Evolutionary conservation across 2,888 invertebrate genomes (phyloP).

Genomic region (Hymenopus coronatus): DNA sequence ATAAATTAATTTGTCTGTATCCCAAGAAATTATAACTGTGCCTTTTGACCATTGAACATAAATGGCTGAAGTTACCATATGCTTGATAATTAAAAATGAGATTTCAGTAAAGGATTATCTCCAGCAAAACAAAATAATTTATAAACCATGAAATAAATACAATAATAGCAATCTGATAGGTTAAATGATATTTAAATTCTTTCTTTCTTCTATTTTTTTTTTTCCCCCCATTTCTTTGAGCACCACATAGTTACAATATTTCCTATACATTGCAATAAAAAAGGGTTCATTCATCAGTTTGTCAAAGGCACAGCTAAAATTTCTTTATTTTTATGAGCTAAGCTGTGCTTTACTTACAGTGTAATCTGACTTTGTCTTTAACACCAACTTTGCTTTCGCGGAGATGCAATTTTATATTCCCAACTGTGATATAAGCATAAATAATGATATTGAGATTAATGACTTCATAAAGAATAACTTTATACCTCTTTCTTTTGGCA

Average conservation of each 20-base stretch:
- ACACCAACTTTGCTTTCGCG: neutral
- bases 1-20: neutral
- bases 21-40: neutral
- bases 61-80: neutral
- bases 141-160: neutral
- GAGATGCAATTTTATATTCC: neutral
- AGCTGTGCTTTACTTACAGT: neutral
- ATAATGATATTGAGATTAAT: neutral
- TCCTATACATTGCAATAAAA: neutral
- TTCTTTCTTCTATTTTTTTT: too few relatives aligned
- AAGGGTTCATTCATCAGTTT: too few relatives aligned
- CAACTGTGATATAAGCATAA: neutral
- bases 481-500: too few relatives aligned
- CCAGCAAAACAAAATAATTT: neutral
- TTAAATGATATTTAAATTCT: neutral
- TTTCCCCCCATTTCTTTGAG: neutral
- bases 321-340: neutral
- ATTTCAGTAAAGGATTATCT: neutral
- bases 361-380: neutral
- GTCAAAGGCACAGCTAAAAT: neutral
- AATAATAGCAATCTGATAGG: neutral
- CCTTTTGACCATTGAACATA: neutral
- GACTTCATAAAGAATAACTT: neutral
- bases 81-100: neutral
- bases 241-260: too few relatives aligned